phyloP scores from a whole-genome alignment of 2,113 vertebrate genomes.

The Colinus virginianus region DNA sequence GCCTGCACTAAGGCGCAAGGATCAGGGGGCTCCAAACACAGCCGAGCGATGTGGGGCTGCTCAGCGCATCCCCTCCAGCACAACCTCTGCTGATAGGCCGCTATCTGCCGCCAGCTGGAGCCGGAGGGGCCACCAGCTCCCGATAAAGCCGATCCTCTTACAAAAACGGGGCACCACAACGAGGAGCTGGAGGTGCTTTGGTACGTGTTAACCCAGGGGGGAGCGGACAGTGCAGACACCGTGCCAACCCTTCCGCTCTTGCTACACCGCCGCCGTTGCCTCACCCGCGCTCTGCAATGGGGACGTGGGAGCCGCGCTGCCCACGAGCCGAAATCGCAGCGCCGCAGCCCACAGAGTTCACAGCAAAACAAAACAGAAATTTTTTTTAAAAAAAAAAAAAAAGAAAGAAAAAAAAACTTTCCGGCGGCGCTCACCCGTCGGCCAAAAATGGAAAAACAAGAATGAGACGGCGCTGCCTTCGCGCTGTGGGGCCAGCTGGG shows the following conservation, averaged over 20 bases:
- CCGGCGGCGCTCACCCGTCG: neutral
- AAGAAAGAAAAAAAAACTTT: too few species aligned
- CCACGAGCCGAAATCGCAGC: slow-evolving; percentile 4
- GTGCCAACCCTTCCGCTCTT: neutral
- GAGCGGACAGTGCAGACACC: too few species aligned
- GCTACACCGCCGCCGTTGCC: slow-evolving; percentile 1
- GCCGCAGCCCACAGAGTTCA: slow-evolving; percentile 48
- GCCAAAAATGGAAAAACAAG: slow-evolving; percentile 44
- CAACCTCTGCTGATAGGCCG: accelerated
- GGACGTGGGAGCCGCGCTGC: slow-evolving; percentile 9
- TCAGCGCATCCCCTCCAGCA: accelerated
- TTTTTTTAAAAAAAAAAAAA: too few species aligned
- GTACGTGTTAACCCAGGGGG: neutral
- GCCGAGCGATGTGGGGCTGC: accelerated
- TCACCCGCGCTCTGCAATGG: neutral
- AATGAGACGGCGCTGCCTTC: neutral
- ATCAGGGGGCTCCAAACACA: neutral
- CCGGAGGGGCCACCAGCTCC: neutral
- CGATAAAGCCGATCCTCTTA: neutral
- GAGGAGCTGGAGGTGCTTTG: neutral
- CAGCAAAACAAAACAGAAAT: neutral
- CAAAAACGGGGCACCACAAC: neutral
- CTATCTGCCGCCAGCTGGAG: accelerated
- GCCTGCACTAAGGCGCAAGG: neutral
- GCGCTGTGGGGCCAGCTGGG: too few species aligned